Base-by-base conservation (phyloP, 2,113 vertebrate genomes). In the Ciconia boyciana region DNA sequence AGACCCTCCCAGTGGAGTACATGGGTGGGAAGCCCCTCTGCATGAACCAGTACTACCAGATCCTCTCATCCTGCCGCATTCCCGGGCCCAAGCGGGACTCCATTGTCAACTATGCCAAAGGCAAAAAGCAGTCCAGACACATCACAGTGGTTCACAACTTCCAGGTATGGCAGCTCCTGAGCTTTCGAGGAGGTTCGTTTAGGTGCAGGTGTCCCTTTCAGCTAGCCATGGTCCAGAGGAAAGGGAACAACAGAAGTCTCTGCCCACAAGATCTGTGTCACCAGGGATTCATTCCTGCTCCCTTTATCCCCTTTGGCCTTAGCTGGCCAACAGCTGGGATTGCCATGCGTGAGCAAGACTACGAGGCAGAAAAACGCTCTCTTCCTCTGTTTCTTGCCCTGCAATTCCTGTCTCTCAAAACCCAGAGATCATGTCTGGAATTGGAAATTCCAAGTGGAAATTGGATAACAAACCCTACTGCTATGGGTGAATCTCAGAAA, bases 31-130 rank as follows among this genome's bases (percentile, higher is more conserved):
- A 99, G 96, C 99, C 99, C 0, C 98, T 99, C 62, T 99, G 99
- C 84, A 99, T 99, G 99, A 99, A 99, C 97, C 99, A 99, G 98
- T 99, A 99, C 97, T 99, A 99, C 97, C 98, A 99, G 97, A 99
- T 99, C 96, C 98, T 99, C 87, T 99, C 99, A 1, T 99, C 99
- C 66, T 99, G 99, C 94, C 99, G 99, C 11, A 98, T 99, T 80
- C 99, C 99, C 0, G 99, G 99, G 52, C 98, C 98, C 92, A 99
- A 99, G 98, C 98, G 98, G 62, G 99, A 99, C 93, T 98, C 98
- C 0, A 98, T 99, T 21, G 96, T 99, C 79, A 99, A 99, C 97
- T 98, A 99, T 1, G 77, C 98, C 65, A 97, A 93, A 32, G 98
- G 98, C 74, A 99, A 98, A 85, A 98, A 96, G 43, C 88, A 98